Conservation (phyloP, 2,113 vertebrate species). For the Mobula birostris region DNA sequence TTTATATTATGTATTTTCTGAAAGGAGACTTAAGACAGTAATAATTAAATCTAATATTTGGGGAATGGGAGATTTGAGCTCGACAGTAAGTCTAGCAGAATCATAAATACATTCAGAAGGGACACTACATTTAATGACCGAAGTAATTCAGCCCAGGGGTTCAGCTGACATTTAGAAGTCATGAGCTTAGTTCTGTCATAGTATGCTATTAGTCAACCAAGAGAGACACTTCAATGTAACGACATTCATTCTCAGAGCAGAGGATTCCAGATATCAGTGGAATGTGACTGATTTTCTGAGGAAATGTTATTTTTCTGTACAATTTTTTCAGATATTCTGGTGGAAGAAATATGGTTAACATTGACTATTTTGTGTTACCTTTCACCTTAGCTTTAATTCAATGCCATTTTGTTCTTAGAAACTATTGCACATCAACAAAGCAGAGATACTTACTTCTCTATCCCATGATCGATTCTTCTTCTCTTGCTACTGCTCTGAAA, state of each 20-base stretch:
- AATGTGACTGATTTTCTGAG: neutral
- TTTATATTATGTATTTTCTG: neutral
- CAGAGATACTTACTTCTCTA: neutral
- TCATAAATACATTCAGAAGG: neutral
- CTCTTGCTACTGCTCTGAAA: neutral
- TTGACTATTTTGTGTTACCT: neutral
- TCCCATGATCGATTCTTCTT: neutral
- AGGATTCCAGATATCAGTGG: neutral
- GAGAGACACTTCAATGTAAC: neutral
- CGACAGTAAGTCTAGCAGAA: neutral
- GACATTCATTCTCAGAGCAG: neutral
- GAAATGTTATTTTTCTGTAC: neutral
- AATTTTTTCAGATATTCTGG: no score
- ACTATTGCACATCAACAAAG: neutral
- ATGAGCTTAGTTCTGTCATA: neutral
- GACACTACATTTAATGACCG: neutral
- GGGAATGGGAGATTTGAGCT: neutral
- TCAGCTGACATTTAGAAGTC: constrained; percentile 4
- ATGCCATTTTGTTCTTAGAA: neutral
- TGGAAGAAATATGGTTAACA: neutral
- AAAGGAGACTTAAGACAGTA: neutral
- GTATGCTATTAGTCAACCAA: neutral
- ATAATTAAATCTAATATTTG: neutral
- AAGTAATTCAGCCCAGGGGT: neutral
- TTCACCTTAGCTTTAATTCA: neutral